phyloP scores from a whole-genome alignment of 2,113 vertebrate species.

The Epinephelus moara region DNA sequence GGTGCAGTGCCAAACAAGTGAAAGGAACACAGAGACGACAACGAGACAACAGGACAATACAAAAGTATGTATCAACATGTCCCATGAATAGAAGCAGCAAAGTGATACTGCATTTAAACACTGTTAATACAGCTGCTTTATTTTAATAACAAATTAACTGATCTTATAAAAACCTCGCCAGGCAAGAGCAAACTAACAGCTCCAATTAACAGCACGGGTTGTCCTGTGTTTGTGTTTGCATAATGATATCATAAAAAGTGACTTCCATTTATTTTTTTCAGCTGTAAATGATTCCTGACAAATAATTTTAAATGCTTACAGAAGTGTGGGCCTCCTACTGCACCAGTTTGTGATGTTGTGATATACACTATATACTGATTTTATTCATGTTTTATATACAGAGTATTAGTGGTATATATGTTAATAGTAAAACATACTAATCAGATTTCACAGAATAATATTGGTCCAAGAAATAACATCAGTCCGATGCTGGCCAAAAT shows the following conservation, averaged over 20 bases:
- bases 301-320: not conserved
- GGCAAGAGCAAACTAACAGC: not conserved
- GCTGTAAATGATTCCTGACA: not conserved
- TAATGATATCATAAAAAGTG: not conserved
- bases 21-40: slow-evolving; percentile 18
- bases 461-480: not conserved
- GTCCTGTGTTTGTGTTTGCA: not conserved
- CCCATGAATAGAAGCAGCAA: slow-evolving; percentile 8
- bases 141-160: slow-evolving; percentile 10
- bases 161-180: not conserved
- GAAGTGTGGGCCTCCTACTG: not conserved
- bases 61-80: slow-evolving; percentile 21
- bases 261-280: not conserved
- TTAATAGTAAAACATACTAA: not conserved
- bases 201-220: not conserved
- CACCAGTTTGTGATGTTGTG: not conserved
- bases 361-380: not conserved
- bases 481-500: not conserved
- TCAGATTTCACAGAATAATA: not conserved
- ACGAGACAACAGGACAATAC: slow-evolving; percentile 24
- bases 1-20: slow-evolving; percentile 44
- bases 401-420: no score
- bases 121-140: not conserved
- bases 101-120: slow-evolving; percentile 11
- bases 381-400: not conserved